Evolutionary conservation across 1,140 invertebrate genomes (phyloP).

Genomic region (Neodiprion pinetum): DNA sequence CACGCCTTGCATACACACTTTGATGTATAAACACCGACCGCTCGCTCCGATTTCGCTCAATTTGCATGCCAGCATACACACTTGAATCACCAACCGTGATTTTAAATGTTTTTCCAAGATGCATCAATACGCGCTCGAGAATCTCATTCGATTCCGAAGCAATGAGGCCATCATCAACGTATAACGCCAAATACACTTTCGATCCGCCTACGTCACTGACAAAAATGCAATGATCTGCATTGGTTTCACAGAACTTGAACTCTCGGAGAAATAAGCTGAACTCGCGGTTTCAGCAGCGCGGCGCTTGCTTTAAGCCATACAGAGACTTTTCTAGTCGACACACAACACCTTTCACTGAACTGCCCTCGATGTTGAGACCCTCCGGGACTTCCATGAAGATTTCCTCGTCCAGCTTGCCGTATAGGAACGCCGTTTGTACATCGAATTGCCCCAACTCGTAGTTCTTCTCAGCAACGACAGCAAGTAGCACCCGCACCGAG

Average conservation of each 20-base stretch:
- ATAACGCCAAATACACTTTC: conserved; percentile 22
- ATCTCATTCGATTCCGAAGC: conserved; percentile 23
- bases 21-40: too few species aligned
- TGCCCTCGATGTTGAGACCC: conserved; percentile 37
- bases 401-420: conserved; percentile 54
- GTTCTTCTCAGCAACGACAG: conserved; percentile 38
- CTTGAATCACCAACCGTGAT: too few species aligned
- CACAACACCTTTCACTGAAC: conserved; percentile 27
- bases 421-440: conserved; percentile 52
- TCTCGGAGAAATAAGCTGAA: conserved; percentile 30
- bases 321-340: conserved; percentile 49
- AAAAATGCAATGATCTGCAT: conserved; percentile 35
- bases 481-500: conserved; percentile 41
- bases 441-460: conserved; percentile 44
- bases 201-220: conserved; percentile 11
- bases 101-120: too few species aligned
- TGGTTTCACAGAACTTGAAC: conserved; percentile 27
- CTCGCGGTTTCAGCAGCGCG: conserved; percentile 36
- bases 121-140: too few species aligned
- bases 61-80: too few species aligned
- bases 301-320: conserved; percentile 52
- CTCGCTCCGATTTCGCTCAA: too few species aligned
- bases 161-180: conserved; percentile 32
- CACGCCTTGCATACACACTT: conserved; percentile 20
- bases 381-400: conserved; percentile 53